Evolutionary conservation across 2,113 vertebrate species (phyloP), one percentile per base, ranked within the genome.

Genomic region (Empidonax traillii): DNA sequence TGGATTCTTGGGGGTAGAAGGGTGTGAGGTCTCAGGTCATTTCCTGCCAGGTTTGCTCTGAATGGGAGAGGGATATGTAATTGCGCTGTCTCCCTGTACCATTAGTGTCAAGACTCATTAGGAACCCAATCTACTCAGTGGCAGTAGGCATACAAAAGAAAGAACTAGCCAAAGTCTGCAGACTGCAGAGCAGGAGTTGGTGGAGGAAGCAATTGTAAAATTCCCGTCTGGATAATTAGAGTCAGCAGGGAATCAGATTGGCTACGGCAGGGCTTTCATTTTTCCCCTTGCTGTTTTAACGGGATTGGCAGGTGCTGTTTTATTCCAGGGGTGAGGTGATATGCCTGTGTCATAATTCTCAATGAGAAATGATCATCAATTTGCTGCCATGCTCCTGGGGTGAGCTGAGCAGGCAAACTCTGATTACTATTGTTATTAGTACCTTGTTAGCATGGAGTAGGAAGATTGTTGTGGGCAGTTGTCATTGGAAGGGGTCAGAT

Each of bases 51-150:
- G 97, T 96, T 97, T 94, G 90, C 37, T 91, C 95, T 75, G 76
- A 96, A 75, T 66, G 46, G 87, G 93, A 96, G 94, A 87, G 94
- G 96, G 89, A 88, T 83, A 92, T 92, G 91, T 97, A 98, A 98
- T 98, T 98, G 96, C 7, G 2, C 93, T 77, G 96, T 98, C 96
- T 98, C 96, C 78, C 96, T 88, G 96, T 95, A 95, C 97, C 97
- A 98, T 98, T 98, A 98, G 97, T 97, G 97, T 98, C 98, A 98
- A 97, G 97, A 97, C 97, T 98, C 98, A 98, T 98, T 98, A 98
- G 94, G 96, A 97, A 97, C 96, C 97, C 96, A 96, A 97, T 97
- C 97, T 96, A 96, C 97, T 96, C 94, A 69, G 94, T 97, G 90
- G 93, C 86, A 23, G 95, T 97, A 96, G 97, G 97, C 96, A 96